Base-by-base conservation (phyloP, 2,113 vertebrate genomes). In the Apaloderma vittatum region DNA sequence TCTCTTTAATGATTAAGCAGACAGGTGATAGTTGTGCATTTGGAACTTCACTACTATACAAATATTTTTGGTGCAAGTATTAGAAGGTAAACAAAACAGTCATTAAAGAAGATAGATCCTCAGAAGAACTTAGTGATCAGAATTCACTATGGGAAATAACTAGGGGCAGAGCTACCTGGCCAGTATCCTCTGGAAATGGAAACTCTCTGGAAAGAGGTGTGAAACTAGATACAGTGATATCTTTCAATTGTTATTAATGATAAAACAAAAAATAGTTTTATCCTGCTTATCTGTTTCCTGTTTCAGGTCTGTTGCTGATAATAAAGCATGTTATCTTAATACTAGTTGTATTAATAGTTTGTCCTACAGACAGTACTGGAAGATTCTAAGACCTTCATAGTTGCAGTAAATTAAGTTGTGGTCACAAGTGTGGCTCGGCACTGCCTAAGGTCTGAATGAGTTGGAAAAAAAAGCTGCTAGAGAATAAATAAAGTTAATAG, bases 251-350 rank as follows among this genome's bases (percentile, higher is more conserved):
- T 74, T 91, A 59, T 54, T 89, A 88, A 81, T 52, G 51, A 52
- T 66, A 94, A 86, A 71, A 48, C 5, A 78, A 89, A 62, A 63
- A 89, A 7, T 8, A 92, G 72, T 81, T 94, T 97, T 87, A 93
- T 84, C 34, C 32, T 81, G 21, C 65, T 95, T 87, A 81, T 89
- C 68, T 86, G 43, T 74, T 92, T 15, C 40, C 29, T 96, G 65
- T 34, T 95, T 89, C 3, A 8, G 22, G 32, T 86, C 55, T 76
- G 32, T 75, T 81, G 27, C 34, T 93, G 66, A 82, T 82, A 91
- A 45, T 6, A 86, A 86, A 80, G 17, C 45, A 61, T 0, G 3
- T 3, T 89, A 36, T 89, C 73, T 81, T 81, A 78, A 63, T 81
- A 75, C 52, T 46, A 13, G 9, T 4, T 73, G 87, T 93, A 27